Base-by-base conservation (phyloP, 2,113 vertebrate genomes). In the Cyanoramphus novaezelandiae region DNA sequence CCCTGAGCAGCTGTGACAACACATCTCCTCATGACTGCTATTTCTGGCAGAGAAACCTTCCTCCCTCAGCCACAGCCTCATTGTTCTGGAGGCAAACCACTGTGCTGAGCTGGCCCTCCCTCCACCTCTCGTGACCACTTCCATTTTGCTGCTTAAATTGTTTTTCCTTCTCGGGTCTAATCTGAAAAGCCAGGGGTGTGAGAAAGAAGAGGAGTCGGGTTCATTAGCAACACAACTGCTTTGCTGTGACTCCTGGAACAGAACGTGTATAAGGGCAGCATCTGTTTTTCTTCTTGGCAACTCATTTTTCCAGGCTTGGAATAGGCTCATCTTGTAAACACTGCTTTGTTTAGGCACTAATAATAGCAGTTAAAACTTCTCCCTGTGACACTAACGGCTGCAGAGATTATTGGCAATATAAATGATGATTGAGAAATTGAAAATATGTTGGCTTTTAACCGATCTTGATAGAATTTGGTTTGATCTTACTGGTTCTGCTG, bases 271-370 rank as follows among this genome's bases (percentile, higher is more conserved):
- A 90, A 88, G 80, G 37, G 35, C 59, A 81, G 23, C 25, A 86
- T 97, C 84, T 97, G 87, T 91, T 93, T 82, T 96, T 86, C 67
- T 88, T 95, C 80, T 69, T 85, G 65, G 92, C 77, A 88, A 90
- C 64, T 97, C 88, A 47, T 81, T 96, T 97, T 96, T 96, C 90
- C 90, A 92, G 68, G 71, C 95, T 95, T 57, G 86, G 95, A 98
- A 97, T 94, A 96, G 93, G 80, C 65, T 96, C 62, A 79, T 90
- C 96, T 95, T 87, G 91, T 92, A 93, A 91, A 90, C 83, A 81
- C 24, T 67, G 79, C 64, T 88, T 95, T 92, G 63, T 63, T 90
- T 83, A 79, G 86, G 71, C 60, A 76, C 81, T 93, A 96, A 96
- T 94, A 91, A 94, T 91, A 97, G 87, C 92, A 92, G 87, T 77